These are phyloP conservation scores for Sminthurinus signatus DNA, from an alignment of 1,140 invertebrate species.

Conservation along the genomic window DNA sequence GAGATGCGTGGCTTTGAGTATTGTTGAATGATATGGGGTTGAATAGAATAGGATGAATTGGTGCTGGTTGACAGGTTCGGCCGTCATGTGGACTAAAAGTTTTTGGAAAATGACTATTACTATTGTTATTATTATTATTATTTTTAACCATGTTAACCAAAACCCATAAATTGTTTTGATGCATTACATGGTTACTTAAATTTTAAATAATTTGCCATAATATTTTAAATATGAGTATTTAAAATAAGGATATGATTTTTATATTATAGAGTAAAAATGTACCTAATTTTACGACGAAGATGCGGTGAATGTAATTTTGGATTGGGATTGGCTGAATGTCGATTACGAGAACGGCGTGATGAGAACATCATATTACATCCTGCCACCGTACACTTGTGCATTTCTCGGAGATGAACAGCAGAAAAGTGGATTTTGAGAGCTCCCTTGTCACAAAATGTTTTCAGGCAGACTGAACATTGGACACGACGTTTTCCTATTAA, in stretches of 20 bases:
- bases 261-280: no score
- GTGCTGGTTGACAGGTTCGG: slow-evolving; percentile 51
- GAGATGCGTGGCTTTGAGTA: neutral
- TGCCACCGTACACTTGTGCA: slow-evolving; percentile 98
- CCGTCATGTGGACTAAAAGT: slow-evolving; percentile 90
- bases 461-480: slow-evolving; percentile 95
- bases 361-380: slow-evolving; percentile 99
- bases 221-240: no score
- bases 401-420: slow-evolving; percentile 95
- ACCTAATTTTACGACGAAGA: slow-evolving; percentile 77
- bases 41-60: neutral
- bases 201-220: no score
- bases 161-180: no score
- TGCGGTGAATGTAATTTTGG: slow-evolving; percentile 96
- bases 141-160: no score
- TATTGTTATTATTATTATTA: no score
- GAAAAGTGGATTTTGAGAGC: slow-evolving; percentile 99
- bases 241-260: no score
- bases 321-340: slow-evolving; percentile 97
- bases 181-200: no score
- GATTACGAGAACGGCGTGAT: slow-evolving; percentile 77
- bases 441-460: slow-evolving; percentile 99
- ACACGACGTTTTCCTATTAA: slow-evolving; percentile 90
- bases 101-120: no score
- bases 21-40: slow-evolving; percentile 11